phyloP scores from a whole-genome alignment of 2,113 vertebrate species.

The western clawed frog (Xenopus tropicalis) region DNA sequence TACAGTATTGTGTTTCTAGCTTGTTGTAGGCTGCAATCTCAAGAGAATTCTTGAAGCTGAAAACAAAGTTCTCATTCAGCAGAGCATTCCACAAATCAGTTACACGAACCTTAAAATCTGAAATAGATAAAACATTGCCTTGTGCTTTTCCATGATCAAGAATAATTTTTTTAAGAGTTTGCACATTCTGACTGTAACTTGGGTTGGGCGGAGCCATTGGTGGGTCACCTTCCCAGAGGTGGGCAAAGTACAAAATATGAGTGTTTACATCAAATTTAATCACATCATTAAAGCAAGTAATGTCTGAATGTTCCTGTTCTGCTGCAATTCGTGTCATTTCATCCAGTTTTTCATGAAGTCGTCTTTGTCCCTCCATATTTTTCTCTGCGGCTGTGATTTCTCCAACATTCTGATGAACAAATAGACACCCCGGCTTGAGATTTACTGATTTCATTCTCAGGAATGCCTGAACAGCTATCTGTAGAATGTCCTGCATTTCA shows the following conservation, averaged over 20 bases:
- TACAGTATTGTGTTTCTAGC: constrained; percentile 48
- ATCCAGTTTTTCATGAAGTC: constrained; percentile 57
- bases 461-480: constrained; percentile 48
- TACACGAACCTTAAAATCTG: constrained; percentile 46
- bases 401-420: constrained; percentile 65
- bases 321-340: constrained; percentile 53
- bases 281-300: constrained; percentile 52
- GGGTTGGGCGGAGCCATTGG: too few species aligned
- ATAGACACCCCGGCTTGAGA: constrained; percentile 60
- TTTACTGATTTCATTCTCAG: constrained; percentile 63
- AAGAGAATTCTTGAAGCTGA: constrained; percentile 52
- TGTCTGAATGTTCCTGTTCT: constrained; percentile 49
- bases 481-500: constrained; percentile 58
- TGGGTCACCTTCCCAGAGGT: too few species aligned
- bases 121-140: constrained; percentile 45
- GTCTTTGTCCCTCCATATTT: constrained; percentile 55
- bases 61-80: constrained; percentile 45
- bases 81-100: constrained; percentile 53
- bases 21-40: too few species aligned
- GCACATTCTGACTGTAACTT: constrained; percentile 55
- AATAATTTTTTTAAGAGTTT: constrained; percentile 55
- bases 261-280: constrained; percentile 56
- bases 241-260: constrained; percentile 57
- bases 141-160: constrained; percentile 45
- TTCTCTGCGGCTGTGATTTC: constrained; percentile 56